These are phyloP conservation scores for Porites cylindrica DNA, from an alignment of 92 coral and sea anemone species.

Conservation along the genomic window DNA sequence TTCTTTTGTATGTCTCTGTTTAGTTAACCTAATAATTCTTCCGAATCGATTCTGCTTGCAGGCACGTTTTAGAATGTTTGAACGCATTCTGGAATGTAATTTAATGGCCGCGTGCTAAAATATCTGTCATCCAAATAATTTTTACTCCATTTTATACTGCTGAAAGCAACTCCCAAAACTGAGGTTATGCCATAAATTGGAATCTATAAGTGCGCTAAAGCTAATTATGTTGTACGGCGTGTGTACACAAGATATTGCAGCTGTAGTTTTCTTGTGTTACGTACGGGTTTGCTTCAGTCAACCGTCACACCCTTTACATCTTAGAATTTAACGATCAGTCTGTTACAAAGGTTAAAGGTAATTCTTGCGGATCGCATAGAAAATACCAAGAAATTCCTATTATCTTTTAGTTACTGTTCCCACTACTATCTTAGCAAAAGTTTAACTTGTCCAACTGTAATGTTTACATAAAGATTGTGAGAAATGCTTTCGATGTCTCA, in stretches of 20 bases:
- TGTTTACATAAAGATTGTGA: neutral
- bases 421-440: too few species aligned
- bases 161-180: neutral
- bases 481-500: too few species aligned
- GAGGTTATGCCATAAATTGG: neutral
- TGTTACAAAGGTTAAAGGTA: constrained; percentile 23
- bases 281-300: neutral
- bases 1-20: neutral
- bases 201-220: neutral
- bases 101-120: neutral
- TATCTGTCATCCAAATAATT: neutral
- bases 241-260: neutral
- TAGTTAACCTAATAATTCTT: too few species aligned
- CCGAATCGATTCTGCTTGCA: neutral
- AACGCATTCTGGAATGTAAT: neutral
- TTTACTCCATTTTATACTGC: neutral
- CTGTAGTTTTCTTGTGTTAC: too few species aligned
- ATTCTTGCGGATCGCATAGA: neutral
- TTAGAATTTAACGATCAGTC: neutral
- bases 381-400: neutral
- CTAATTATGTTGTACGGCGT: neutral
- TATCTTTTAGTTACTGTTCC: neutral
- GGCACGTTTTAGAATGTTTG: neutral
- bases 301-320: constrained; percentile 24
- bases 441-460: neutral